phyloP scores from a whole-genome alignment of 2,888 invertebrate species.

The Myopa testacea region DNA sequence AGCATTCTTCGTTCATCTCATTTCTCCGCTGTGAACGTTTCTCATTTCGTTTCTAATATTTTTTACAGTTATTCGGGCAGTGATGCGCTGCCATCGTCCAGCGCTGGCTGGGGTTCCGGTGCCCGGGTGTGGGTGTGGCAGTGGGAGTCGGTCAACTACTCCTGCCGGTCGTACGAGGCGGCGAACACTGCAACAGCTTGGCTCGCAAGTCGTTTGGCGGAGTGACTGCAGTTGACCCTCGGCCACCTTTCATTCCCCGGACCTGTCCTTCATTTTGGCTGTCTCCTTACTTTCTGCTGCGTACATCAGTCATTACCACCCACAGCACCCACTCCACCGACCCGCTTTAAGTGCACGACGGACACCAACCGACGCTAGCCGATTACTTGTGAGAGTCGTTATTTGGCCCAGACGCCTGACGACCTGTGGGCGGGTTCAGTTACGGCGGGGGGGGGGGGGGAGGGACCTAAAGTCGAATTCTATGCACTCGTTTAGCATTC shows the following conservation, averaged over 20 bases:
- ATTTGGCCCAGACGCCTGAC: background rate
- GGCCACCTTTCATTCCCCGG: background rate
- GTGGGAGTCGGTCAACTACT: background rate
- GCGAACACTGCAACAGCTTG: conserved; percentile 26
- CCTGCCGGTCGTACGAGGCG: background rate
- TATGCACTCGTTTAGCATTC: background rate
- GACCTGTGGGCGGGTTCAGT: background rate
- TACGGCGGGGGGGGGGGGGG: too few relatives aligned
- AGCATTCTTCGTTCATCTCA: background rate
- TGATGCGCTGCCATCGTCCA: conserved; percentile 17
- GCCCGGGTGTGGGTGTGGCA: background rate
- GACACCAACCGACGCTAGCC: conserved; percentile 6
- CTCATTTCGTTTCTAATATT: conserved; percentile 32
- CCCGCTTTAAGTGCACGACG: background rate
- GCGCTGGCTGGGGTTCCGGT: background rate
- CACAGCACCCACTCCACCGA: background rate
- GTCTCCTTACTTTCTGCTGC: background rate
- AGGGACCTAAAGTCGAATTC: background rate
- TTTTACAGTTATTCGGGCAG: conserved; percentile 24
- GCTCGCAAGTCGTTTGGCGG: background rate
- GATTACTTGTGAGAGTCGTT: conserved; percentile 22
- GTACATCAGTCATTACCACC: background rate
- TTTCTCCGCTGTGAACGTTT: conserved; percentile 5
- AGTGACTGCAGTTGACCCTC: conserved; percentile 16
- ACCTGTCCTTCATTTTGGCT: too few relatives aligned